Conservation (phyloP, 2,113 vertebrate genomes). For the Ranitomeya variabilis region DNA sequence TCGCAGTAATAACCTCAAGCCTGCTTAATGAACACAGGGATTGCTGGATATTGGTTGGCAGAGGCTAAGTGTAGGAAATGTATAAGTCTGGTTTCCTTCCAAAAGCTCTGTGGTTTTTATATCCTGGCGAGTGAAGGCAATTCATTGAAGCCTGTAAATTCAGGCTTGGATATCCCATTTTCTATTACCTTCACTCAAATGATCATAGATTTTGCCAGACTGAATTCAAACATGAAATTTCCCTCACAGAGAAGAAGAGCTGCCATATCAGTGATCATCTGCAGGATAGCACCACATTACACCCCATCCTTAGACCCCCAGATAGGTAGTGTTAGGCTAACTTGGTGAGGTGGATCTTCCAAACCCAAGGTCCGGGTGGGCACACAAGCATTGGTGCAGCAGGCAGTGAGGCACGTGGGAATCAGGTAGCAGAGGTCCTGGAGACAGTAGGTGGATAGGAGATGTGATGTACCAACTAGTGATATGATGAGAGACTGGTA, state of each 20-base stretch:
- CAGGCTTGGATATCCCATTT: neutral
- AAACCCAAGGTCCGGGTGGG: no score
- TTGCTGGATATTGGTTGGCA: slow-evolving; percentile 24
- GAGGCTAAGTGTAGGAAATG: slow-evolving; percentile 16
- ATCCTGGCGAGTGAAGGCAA: neutral
- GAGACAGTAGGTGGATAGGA: no score
- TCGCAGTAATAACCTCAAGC: slow-evolving; percentile 22
- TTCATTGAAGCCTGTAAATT: slow-evolving; percentile 40
- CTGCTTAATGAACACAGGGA: slow-evolving; percentile 15
- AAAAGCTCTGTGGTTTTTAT: slow-evolving; percentile 34
- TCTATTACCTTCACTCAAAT: neutral
- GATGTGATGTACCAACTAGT: no score
- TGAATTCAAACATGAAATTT: neutral
- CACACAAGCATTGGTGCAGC: no score
- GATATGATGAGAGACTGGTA: no score
- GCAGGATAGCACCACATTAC: neutral
- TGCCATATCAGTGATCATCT: neutral
- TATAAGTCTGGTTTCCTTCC: slow-evolving; percentile 34
- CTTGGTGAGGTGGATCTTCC: no score
- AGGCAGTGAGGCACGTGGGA: no score
- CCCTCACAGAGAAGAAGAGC: neutral
- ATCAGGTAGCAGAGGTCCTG: no score
- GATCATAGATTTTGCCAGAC: neutral
- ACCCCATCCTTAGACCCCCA: neutral
- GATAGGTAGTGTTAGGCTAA: neutral